These are phyloP conservation scores for Drosophila baimaii DNA, from an alignment of 1,140 invertebrate species.

Conservation along the genomic window DNA sequence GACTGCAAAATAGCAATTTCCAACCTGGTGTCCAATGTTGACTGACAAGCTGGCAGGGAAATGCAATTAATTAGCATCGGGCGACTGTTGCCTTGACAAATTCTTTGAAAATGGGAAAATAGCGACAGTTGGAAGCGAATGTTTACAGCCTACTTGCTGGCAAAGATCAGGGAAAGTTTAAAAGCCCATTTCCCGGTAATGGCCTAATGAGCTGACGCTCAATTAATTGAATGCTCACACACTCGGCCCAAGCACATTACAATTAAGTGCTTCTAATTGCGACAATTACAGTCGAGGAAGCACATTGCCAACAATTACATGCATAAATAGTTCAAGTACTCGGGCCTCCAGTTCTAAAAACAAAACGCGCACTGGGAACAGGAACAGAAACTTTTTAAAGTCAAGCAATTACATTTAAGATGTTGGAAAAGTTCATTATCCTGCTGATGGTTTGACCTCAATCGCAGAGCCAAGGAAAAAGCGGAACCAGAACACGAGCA, in stretches of 20 bases:
- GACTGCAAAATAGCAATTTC: slow-evolving; percentile 33
- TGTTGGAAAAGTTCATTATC: slow-evolving; percentile 77
- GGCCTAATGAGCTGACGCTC: slow-evolving; percentile 12
- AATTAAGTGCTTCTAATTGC: slow-evolving; percentile 45
- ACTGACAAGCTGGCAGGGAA: slow-evolving; percentile 34
- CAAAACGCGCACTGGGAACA: slow-evolving; percentile 18
- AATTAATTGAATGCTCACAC: slow-evolving; percentile 48
- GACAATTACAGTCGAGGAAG: slow-evolving; percentile 31
- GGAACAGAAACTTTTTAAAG: slow-evolving; percentile 62
- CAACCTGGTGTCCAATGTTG: slow-evolving; percentile 22
- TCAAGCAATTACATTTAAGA: slow-evolving; percentile 54
- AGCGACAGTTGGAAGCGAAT: background rate
- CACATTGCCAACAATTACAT: slow-evolving; percentile 37
- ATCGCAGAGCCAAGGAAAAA: slow-evolving; percentile 56
- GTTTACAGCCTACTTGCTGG: background rate
- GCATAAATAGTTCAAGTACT: slow-evolving; percentile 38
- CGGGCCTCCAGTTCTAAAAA: slow-evolving; percentile 29
- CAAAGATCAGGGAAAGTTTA: background rate
- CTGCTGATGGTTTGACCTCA: slow-evolving; percentile 73
- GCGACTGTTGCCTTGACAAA: slow-evolving; percentile 9
- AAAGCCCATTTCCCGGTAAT: background rate
- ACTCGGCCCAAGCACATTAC: slow-evolving; percentile 29
- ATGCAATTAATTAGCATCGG: slow-evolving; percentile 58
- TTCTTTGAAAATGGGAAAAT: background rate
- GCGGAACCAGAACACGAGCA: slow-evolving; percentile 57